Evolutionary conservation across 2,113 vertebrate genomes (phyloP), one percentile per base, ranked within the genome.

Genomic region (Garra rufa): DNA sequence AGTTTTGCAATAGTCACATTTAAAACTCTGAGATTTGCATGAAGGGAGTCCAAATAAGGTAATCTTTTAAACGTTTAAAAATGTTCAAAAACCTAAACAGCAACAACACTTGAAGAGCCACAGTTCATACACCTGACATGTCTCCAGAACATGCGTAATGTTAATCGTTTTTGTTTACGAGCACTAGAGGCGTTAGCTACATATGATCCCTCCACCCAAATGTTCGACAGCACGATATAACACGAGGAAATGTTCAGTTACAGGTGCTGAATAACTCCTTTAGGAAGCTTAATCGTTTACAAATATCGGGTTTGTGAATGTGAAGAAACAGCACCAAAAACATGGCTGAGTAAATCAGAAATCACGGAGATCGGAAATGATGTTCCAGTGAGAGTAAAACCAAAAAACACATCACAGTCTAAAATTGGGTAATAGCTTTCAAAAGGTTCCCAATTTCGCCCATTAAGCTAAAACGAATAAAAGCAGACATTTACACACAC

Each of bases 81-180:
- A 76, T 76, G 26, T 52, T 52, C 76, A 65, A 86, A 85, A 41
- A 79, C 26, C 59, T 70, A 87, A 82, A 85, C 67, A 83, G 76
- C 76, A 85, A 83, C 84, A 90, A 83, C 65, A 83, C 87, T 91
- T 91, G 90, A 90, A 91, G 90, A 91, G 91, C 88, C 90, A 90
- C 69, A 89, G 73, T 79, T 89, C 65, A 86, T 19, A 86, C 74
- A 82, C 74, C 70, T 69, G 80, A 84, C 41, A 88, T 59, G 65
- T 78, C 83, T 86, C 76, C 75, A 48, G 81, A 88, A 89, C 85
- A 86, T 86, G 84, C 82, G 67, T 82, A 81, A 82, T 21, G 85
- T 75, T 76, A 21, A 46, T 4, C 8, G 73, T 30, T 50, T 74
- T 75, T 30, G 79, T 63, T 57, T 46, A 67, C 3, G 24, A 48